A percentile compares a stretch with the other conserved stretches of the same genome.
phyloP scores from a whole-genome alignment of 2,797 vertebrate genomes.

The Aeoliscus strigatus region DNA sequence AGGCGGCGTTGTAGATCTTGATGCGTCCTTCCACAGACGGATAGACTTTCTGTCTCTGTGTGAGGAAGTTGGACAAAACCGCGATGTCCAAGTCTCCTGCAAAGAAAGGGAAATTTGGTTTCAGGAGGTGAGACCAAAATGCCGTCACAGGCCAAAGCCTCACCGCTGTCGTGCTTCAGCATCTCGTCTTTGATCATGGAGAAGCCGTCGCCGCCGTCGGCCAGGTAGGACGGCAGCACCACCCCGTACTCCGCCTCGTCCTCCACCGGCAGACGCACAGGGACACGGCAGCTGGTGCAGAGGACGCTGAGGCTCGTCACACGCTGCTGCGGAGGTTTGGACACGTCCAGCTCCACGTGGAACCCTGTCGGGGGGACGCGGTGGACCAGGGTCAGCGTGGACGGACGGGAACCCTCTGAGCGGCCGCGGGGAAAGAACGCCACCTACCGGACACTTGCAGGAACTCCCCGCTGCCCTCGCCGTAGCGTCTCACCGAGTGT shows the following conservation, averaged over 20 bases:
- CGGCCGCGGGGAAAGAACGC: too few relatives aligned
- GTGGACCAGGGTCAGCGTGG: not conserved
- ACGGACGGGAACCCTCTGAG: not conserved
- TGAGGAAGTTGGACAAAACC: slow-evolving; percentile 80
- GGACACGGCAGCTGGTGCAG: slow-evolving; percentile 84
- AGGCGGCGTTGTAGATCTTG: slow-evolving; percentile 63
- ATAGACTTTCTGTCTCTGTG: slow-evolving; percentile 75
- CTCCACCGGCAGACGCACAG: slow-evolving; percentile 75
- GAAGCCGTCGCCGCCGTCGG: slow-evolving; percentile 83
- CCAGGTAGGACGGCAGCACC: slow-evolving; percentile 79
- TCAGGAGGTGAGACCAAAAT: too few relatives aligned
- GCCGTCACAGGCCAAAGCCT: slow-evolving; percentile 19
- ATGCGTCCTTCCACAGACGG: slow-evolving; percentile 85
- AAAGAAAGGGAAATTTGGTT: slow-evolving; percentile 7
- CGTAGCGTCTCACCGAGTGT: slow-evolving; percentile 80
- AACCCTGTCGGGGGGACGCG: slow-evolving; percentile 74
- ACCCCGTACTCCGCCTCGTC: slow-evolving; percentile 75
- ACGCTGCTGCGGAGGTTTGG: slow-evolving; percentile 63
- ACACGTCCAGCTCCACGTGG: slow-evolving; percentile 79
- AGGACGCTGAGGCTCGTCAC: slow-evolving; percentile 75
- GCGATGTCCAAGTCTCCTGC: slow-evolving; percentile 83
- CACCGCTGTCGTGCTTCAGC: slow-evolving; percentile 84
- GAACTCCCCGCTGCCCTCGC: slow-evolving; percentile 82
- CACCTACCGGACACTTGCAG: slow-evolving; percentile 95
- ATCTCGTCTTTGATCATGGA: slow-evolving; percentile 76